Conservation (phyloP, 2,888 invertebrate species). For the Calliphora vomitoria region DNA sequence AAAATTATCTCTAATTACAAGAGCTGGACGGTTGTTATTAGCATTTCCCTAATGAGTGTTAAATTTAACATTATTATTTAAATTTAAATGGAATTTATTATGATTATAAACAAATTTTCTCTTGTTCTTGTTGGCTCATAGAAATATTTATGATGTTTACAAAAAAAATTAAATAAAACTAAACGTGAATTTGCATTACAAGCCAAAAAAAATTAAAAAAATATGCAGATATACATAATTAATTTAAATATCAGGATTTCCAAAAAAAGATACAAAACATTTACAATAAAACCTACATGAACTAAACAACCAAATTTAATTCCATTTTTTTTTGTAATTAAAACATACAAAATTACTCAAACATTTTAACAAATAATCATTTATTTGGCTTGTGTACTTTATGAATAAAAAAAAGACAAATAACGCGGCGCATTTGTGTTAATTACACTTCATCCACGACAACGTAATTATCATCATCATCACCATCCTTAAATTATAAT, state of each 20-base stretch:
- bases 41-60: conserved; percentile 59
- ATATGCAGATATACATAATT: background rate
- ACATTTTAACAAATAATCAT: background rate
- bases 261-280: background rate
- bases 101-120: background rate
- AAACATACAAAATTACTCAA: background rate
- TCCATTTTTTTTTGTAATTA: background rate
- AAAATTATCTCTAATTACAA: conserved; percentile 46
- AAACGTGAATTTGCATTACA: conserved; percentile 3
- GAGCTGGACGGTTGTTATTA: conserved; percentile 18
- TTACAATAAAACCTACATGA: background rate
- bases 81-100: conserved; percentile 40
- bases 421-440: background rate
- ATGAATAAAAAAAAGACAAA: background rate
- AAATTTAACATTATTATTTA: conserved; percentile 48
- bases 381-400: background rate
- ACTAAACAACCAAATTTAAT: background rate
- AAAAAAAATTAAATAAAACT: conserved; percentile 26
- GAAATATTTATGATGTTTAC: background rate
- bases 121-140: background rate
- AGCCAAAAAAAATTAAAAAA: background rate
- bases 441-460: conserved; percentile 2
- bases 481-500: conserved; percentile 11
- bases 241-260: background rate
- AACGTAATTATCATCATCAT: conserved; percentile 1